A percentile compares a stretch with the other conserved stretches of the same genome.
Conservation (phyloP, 2,888 invertebrate genomes). For the Pseudoips prasinana region DNA sequence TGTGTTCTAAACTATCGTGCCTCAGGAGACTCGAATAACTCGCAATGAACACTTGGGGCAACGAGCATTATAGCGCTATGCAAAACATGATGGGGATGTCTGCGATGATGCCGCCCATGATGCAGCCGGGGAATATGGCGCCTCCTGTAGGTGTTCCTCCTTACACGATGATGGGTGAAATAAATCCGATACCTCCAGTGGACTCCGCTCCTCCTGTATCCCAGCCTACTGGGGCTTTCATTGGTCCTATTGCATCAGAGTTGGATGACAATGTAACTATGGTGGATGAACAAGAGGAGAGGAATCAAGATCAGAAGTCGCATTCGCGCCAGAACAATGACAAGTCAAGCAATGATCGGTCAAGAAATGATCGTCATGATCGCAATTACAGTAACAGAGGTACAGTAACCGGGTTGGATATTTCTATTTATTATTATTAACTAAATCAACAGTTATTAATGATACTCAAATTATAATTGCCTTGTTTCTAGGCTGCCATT, state of each 20-base stretch:
- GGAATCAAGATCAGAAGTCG: not conserved
- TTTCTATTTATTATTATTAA: no score
- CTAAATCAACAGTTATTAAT: no score
- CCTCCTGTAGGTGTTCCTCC: constrained; percentile 10
- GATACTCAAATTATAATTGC: no score
- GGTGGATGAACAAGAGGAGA: constrained; percentile 1
- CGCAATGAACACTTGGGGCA: constrained; percentile 31
- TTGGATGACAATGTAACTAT: not conserved
- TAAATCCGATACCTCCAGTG: constrained; percentile 17
- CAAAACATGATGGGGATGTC: constrained; percentile 30
- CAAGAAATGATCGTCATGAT: constrained; percentile 14
- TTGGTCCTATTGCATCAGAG: constrained; percentile 24
- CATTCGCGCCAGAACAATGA: not conserved
- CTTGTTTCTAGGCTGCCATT: no score
- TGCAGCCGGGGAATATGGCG: constrained; percentile 13
- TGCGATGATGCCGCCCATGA: constrained; percentile 26
- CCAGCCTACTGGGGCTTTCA: constrained; percentile 12
- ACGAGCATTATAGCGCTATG: constrained; percentile 27
- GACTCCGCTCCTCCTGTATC: constrained; percentile 1
- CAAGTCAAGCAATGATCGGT: constrained; percentile 7
- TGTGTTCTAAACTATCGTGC: no score
- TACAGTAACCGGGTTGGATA: no score
- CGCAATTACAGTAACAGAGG: constrained; percentile 3
- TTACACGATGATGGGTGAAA: constrained; percentile 15
- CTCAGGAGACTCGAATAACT: no score